Evolutionary conservation across 2,797 vertebrate species (phyloP), one percentile per base, ranked within the genome.

Genomic region (Steatocranus sp.): DNA sequence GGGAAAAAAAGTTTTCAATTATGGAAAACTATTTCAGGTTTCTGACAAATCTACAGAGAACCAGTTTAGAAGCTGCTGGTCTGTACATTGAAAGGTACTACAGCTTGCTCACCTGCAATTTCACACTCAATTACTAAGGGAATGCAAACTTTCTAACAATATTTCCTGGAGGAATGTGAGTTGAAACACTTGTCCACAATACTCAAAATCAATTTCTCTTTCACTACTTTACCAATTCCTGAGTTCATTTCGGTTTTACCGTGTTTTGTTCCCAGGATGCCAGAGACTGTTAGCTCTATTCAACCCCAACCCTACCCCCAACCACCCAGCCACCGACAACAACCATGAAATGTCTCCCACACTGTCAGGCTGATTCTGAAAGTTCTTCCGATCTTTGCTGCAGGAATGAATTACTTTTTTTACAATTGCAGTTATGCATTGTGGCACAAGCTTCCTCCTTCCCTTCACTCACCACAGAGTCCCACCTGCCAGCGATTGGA

Each of bases 91-190:
- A 87, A 87, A 80, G 36, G 30, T 48, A 78, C 81, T 36, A 48
- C 54, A 74, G 86, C 83, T 75, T 27, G 32, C 61, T 88, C 91
- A 93, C 83, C 88, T 89, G 81, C 79, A 89, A 95, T 94, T 94
- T 93, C 87, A 92, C 90, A 90, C 83, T 84, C 68, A 86, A 91
- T 93, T 92, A 90, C 77, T 85, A 49, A 3, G 23, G 20, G 38
- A 80, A 88, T 66, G 79, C 38, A 92, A 92, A 87, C 84, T 85
- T 90, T 83, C 34, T 12, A 73, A 80, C 49, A 80, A 84, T 46
- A 43, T 85, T 86, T 83, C 81, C 78, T 12, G 2, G 18, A 81
- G 73, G 49, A 81, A 88, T 38, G 25, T 3, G 15, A 83, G 54
- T 49, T 81, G 79, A 85, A 90, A 91, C 78, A 78, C 76, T 77